Evolutionary conservation across 2,113 vertebrate genomes (phyloP), one percentile per base, ranked within the genome.

Genomic region (Tichodroma muraria): DNA sequence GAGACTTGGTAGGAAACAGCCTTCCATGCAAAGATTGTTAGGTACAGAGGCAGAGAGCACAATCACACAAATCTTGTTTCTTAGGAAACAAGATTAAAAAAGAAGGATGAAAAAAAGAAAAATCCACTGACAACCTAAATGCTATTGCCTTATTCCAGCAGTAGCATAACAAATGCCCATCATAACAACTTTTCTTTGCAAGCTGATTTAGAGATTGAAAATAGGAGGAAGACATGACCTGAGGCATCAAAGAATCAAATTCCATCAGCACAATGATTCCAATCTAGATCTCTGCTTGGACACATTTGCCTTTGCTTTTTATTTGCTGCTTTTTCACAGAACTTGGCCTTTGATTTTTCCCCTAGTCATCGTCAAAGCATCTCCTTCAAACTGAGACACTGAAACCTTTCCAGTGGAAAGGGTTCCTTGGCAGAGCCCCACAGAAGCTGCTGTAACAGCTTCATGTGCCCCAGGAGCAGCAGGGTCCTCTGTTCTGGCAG

Each of bases 61-160:
- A 71, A 40, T 22, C 87, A 65, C 40, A 85, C 16, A 80, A 61
- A 50, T 33, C 85, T 82, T 57, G 92, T 94, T 89, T 96, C 92
- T 88, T 88, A 93, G 71, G 93, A 94, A 95, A 96, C 95, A 54
- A 73, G 90, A 85, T 88, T 71, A 10, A 81, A 89, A 79, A 68
- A 69, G 5, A 31, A 91, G 54, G 20, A 64, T 42, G n/a, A 68
- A 45, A 52, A 83, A 42, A 83, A 35, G 23, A 75, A 35, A 87
- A 81, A 50, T 56, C 35, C 73, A 81, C 65, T 75, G 78, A 84
- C 80, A 95, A 84, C 10, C 18, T 77, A 40, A 91, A 35, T 3
- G 10, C 70, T 61, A 84, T 42, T 53, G 44, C 60, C 65, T 92
- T 91, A 77, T 72, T 88, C 68, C 68, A 85, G 53, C 91, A 88